A percentile compares a stretch with the other conserved stretches of the same genome.
Evolutionary conservation across 2,888 invertebrate genomes (phyloP).

Genomic region (Tigriopus californicus): DNA sequence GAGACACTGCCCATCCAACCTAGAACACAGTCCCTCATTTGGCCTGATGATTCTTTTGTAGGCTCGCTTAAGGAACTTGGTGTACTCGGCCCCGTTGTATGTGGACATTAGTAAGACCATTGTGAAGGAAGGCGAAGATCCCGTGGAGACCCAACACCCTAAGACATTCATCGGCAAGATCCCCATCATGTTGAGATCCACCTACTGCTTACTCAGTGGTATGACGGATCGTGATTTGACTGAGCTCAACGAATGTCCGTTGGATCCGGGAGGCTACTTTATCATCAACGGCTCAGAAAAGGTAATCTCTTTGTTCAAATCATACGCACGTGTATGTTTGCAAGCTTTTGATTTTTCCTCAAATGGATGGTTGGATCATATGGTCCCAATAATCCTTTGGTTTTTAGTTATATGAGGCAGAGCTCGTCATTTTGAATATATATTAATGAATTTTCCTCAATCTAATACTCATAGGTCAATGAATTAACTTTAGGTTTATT

Average conservation of each 20-base stretch:
- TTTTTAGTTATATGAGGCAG: too few species aligned
- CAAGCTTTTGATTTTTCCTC: too few species aligned
- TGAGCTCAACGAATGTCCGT: conserved; percentile 94
- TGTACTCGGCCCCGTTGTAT: conserved; percentile 94
- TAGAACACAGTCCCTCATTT: too few species aligned
- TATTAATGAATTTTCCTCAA: too few species aligned
- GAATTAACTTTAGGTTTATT: too few species aligned
- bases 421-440: too few species aligned
- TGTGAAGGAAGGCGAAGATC: conserved; percentile 71
- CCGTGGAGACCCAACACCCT: conserved; percentile 50
- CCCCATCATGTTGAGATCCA: conserved; percentile 96
- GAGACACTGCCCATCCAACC: too few species aligned
- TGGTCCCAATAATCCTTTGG: too few species aligned
- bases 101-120: conserved; percentile 97
- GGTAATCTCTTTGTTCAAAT: conserved; percentile 27
- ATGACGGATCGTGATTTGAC: conserved; percentile 96
- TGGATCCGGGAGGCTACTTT: conserved; percentile 98
- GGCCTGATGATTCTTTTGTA: too few species aligned
- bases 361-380: too few species aligned
- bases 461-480: too few species aligned
- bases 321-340: too few species aligned
- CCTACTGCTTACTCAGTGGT: conserved; percentile 83
- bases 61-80: conserved; percentile 68
- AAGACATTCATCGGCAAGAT: conserved; percentile 69
- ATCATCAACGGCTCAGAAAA: conserved; percentile 99